Evolutionary conservation across 2,797 vertebrate species (phyloP).

Genomic region (Eulemur mongoz): DNA sequence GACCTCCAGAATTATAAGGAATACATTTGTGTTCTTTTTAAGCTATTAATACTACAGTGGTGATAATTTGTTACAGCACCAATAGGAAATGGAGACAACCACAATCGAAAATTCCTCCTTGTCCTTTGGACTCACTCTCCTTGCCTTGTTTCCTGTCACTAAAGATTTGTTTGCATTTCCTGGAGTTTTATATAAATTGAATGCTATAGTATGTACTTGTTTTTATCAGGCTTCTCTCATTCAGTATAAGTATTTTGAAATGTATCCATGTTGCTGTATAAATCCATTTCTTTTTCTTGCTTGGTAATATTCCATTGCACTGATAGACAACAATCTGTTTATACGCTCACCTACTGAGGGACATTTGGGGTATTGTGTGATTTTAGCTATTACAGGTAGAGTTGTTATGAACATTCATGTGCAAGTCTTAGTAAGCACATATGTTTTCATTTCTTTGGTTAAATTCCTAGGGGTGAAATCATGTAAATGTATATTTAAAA

Average conservation of each 20-base stretch:
- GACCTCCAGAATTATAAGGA: background rate
- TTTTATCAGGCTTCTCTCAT: background rate
- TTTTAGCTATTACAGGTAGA: background rate
- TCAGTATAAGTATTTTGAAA: background rate
- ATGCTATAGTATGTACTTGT: background rate
- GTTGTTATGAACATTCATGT: background rate
- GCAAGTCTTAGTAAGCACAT: background rate
- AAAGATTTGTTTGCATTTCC: background rate
- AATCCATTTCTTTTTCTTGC: background rate
- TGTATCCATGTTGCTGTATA: background rate
- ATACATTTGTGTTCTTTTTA: background rate
- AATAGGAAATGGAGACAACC: background rate
- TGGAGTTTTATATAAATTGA: background rate
- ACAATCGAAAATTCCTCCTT: background rate
- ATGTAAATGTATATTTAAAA: background rate
- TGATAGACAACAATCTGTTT: background rate
- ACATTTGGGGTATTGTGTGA: too few species aligned
- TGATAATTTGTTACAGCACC: background rate
- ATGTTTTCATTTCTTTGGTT: background rate
- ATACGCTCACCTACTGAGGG: fast-evolving
- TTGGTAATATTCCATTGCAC: background rate
- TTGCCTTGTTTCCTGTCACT: background rate
- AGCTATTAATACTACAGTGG: background rate
- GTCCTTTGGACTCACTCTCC: background rate
- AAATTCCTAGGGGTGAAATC: background rate